Conservation (phyloP, 30 jellyfish, hydroid and myxozoan genomes). For the Turritopsis dohrnii region DNA sequence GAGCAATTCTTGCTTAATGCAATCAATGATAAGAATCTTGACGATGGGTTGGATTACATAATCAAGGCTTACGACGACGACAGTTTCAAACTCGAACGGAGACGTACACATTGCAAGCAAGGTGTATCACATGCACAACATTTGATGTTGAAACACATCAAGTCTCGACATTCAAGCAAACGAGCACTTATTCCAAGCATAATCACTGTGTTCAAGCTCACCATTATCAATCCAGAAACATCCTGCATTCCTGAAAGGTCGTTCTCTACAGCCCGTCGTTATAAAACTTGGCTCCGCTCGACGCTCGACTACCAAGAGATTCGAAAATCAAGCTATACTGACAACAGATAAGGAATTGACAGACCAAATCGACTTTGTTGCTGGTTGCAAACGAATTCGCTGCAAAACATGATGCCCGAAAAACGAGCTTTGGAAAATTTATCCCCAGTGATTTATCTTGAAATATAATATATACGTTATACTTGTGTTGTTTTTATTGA, state of each 20-base stretch:
- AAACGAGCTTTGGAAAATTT: too few species aligned
- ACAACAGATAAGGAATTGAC: too few species aligned
- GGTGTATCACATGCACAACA: not conserved
- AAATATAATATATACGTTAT: too few species aligned
- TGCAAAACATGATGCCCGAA: too few species aligned
- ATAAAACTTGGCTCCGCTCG: not conserved
- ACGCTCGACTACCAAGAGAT: not conserved
- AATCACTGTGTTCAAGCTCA: too few species aligned
- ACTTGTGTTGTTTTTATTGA: too few species aligned
- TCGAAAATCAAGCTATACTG: not conserved
- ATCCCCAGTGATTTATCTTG: too few species aligned
- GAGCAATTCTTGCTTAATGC: too few species aligned
- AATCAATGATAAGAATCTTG: not conserved
- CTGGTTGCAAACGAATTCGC: not conserved
- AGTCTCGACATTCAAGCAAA: not conserved
- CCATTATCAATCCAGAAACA: too few species aligned
- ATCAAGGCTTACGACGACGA: not conserved
- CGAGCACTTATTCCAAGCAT: not conserved
- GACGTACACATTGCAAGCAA: not conserved
- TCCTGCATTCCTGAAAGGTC: not conserved
- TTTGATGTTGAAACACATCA: not conserved
- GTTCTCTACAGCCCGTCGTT: not conserved
- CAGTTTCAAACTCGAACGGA: not conserved
- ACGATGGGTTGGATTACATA: not conserved
- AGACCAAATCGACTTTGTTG: not conserved